These are phyloP conservation scores for Gambusia yucatana DNA, from an alignment of 2,797 vertebrate species.

Conservation along the genomic window DNA sequence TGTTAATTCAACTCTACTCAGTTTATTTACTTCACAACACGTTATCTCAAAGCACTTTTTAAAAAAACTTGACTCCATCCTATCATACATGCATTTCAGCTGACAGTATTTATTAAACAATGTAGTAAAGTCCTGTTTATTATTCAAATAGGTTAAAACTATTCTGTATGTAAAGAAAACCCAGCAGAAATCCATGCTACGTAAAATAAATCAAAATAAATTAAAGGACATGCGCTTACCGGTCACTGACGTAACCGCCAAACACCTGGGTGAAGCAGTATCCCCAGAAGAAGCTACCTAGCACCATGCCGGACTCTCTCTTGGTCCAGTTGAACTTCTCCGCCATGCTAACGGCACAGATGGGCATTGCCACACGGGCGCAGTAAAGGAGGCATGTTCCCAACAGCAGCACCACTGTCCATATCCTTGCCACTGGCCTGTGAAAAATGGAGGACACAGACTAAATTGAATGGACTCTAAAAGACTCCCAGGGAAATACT, in stretches of 20 bases:
- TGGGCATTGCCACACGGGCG: slow-evolving; percentile 88
- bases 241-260: slow-evolving; percentile 94
- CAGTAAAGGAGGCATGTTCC: slow-evolving; percentile 97
- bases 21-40: not conserved
- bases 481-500: slow-evolving; percentile 8
- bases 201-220: not conserved
- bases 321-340: slow-evolving; percentile 92
- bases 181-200: not conserved
- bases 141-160: not conserved
- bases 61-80: not conserved
- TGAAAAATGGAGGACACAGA: not conserved
- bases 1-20: not conserved
- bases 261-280: slow-evolving; percentile 96
- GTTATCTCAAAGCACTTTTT: not conserved
- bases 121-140: not conserved
- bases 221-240: slow-evolving; percentile 57
- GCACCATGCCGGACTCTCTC: slow-evolving; percentile 90
- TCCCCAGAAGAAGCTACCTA: slow-evolving; percentile 99
- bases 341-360: slow-evolving; percentile 90
- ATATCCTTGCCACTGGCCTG: slow-evolving; percentile 86
- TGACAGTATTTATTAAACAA: not conserved
- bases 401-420: slow-evolving; percentile 88
- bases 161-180: not conserved
- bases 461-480: not conserved
- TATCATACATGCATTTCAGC: not conserved